Conservation (phyloP, 1,140 invertebrate genomes). For the Elysia chlorotica region DNA sequence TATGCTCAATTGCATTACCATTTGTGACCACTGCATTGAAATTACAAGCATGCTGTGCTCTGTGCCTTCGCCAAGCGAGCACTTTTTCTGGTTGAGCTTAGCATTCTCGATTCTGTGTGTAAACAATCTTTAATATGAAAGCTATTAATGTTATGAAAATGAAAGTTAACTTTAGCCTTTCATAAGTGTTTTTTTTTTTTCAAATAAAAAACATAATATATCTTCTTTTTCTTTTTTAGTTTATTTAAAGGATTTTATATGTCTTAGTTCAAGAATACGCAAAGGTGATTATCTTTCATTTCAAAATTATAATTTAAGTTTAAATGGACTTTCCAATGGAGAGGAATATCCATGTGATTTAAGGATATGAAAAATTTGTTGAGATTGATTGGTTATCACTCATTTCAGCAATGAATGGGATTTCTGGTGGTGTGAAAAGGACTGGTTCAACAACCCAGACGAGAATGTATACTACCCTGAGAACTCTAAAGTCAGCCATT, state of each 20-base stretch:
- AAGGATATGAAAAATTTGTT: neutral
- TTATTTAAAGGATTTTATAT: neutral
- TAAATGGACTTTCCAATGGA: neutral
- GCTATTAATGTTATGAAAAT: no score
- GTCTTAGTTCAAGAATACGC: neutral
- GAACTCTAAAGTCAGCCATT: constrained; percentile 19
- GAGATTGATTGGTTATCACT: neutral
- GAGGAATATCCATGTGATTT: no score
- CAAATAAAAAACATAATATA: neutral
- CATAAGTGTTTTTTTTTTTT: neutral
- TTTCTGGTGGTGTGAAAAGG: constrained; percentile 25
- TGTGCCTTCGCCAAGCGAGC: no score
- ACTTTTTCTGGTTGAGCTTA: no score
- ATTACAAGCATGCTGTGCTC: no score
- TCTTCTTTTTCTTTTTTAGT: neutral
- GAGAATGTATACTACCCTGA: constrained; percentile 16
- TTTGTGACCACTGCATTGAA: no score
- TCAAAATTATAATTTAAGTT: no score
- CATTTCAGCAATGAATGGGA: constrained; percentile 21
- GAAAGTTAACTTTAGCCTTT: no score
- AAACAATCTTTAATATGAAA: no score
- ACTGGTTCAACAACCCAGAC: constrained; percentile 11
- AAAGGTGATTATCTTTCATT: no score
- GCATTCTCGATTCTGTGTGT: no score
- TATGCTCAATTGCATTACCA: no score